These are phyloP conservation scores for Sinocyclocheilus grahami DNA, from an alignment of 2,113 vertebrate genomes.

Conservation along the genomic window DNA sequence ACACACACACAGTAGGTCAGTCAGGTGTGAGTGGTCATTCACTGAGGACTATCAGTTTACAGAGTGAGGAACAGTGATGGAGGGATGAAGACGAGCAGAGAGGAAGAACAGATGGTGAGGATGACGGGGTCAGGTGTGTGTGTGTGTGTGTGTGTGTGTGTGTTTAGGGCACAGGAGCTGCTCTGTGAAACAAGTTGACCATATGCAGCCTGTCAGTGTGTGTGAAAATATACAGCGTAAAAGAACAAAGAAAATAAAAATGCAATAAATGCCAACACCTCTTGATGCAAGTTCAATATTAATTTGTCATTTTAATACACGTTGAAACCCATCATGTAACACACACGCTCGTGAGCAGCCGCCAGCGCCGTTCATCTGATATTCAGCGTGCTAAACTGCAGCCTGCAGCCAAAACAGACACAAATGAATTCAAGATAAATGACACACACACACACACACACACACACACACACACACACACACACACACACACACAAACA, in stretches of 20 bases:
- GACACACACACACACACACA: constrained; percentile 43
- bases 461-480: constrained; percentile 7
- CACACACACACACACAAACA: not conserved
- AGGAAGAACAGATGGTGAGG: not conserved
- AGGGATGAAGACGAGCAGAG: constrained; percentile 13
- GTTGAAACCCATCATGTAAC: not conserved
- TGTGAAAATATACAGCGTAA: not conserved
- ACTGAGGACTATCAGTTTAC: not conserved
- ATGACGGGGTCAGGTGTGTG: not conserved
- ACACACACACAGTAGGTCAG: not conserved
- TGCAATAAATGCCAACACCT: not conserved
- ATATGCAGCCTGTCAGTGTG: not conserved
- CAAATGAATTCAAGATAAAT: constrained; percentile 53
- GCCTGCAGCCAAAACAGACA: constrained; percentile 35
- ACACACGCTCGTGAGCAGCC: constrained; percentile 11
- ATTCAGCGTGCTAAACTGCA: constrained; percentile 44
- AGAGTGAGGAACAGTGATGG: constrained; percentile 14
- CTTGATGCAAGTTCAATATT: not conserved
- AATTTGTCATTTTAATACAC: constrained; percentile 6
- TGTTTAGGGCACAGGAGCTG: not conserved
- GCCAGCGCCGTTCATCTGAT: constrained; percentile 26
- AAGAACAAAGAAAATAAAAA: not conserved
- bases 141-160: not conserved
- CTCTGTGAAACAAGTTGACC: not conserved
- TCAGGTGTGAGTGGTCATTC: not conserved